Base-by-base conservation (phyloP, 2,797 vertebrate genomes). In the Dryobates pubescens region DNA sequence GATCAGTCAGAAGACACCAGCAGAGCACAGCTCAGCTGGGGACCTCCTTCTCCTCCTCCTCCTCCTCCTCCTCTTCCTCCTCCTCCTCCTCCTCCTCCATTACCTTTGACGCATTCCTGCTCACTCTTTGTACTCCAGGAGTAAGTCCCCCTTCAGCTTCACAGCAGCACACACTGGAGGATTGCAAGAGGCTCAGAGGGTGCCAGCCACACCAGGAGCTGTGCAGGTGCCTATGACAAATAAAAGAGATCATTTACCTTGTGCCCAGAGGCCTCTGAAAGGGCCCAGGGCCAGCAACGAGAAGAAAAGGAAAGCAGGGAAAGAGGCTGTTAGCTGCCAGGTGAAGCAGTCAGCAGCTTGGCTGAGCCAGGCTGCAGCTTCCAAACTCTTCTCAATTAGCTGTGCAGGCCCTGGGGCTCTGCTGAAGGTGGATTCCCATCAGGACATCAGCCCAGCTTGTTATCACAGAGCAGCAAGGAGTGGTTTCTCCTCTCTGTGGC, bases 31-130 rank as follows among this genome's bases (percentile, higher is more conserved):
- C 3, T 24, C 23, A 13, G 20, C 45, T 16, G 45, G 1, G 13
- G 56, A 5, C 41, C 41, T 43, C 41, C 41, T 41, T 7, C 41
- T 43, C n/a, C n/a, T n/a, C n/a, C n/a, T n/a, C n/a, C n/a, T n/a
- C n/a, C n/a, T n/a, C n/a, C n/a, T n/a, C n/a, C n/a, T n/a, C n/a
- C n/a, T n/a, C n/a, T n/a, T n/a, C 41, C 41, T 43, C 16, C 41
- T 43, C 41, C 41, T 43, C 41, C 41, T 43, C 13, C 53, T 17
- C 20, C 30, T 51, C 12, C 16, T 29, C 9, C 0, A 0, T 89
- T 83, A 94, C 95, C 95, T 96, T 59, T 17, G 92, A 64, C 49
- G 88, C 92, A 89, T 91, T 87, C 56, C 65, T 75, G 82, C 73
- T 82, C 27, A 16, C 32, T 49, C 80, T 56, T 45, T 22, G 89